These are phyloP conservation scores for Trogon melanurus DNA, from an alignment of 2,113 vertebrate species.

Conservation along the genomic window DNA sequence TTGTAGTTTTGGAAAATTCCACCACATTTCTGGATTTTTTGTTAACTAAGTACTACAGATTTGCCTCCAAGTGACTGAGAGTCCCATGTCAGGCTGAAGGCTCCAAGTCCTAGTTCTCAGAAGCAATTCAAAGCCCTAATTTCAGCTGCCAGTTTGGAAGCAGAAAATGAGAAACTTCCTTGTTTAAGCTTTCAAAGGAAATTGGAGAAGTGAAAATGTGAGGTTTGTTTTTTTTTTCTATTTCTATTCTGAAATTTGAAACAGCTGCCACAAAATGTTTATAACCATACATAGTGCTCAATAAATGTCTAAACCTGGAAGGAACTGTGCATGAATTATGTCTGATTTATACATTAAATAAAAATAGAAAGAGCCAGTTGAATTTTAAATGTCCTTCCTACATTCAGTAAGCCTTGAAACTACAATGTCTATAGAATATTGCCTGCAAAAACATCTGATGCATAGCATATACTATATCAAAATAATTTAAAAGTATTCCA, in stretches of 20 bases:
- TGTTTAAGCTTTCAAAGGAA: constrained; percentile 32
- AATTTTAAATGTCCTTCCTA: constrained; percentile 25
- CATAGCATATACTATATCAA: neutral
- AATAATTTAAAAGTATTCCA: neutral
- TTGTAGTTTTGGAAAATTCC: neutral
- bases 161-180: neutral
- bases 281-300: constrained; percentile 13
- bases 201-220: constrained; percentile 32
- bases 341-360: constrained; percentile 63
- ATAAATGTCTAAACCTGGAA: constrained; percentile 60
- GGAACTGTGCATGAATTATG: constrained; percentile 34
- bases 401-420: constrained; percentile 21
- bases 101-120: neutral
- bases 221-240: neutral
- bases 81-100: neutral
- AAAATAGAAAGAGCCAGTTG: constrained; percentile 49
- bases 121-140: neutral
- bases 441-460: neutral
- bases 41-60: neutral
- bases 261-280: constrained; percentile 57
- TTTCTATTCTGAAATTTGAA: constrained; percentile 45
- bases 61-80: neutral
- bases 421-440: neutral
- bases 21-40: neutral
- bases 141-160: constrained; percentile 12